phyloP scores from a whole-genome alignment of 2,888 invertebrate genomes.

The Caenorhabditis drosophilae region DNA sequence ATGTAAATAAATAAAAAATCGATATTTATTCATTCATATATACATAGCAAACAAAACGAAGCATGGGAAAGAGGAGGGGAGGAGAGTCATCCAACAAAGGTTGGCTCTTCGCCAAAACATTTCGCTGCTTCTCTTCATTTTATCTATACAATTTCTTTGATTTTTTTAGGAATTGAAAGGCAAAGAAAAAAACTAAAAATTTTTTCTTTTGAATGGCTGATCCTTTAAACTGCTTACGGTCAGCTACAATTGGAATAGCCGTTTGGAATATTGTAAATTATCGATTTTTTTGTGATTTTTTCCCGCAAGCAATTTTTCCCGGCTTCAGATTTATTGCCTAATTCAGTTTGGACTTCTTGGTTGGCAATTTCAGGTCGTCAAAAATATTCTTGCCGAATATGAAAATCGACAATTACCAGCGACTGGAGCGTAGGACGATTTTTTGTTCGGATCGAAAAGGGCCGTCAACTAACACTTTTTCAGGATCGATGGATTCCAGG shows the following conservation, averaged over 20 bases:
- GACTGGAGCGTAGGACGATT: slow-evolving; percentile 59
- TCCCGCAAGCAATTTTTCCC: neutral
- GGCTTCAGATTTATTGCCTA: slow-evolving; percentile 59
- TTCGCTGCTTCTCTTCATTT: neutral
- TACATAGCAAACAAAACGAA: neutral
- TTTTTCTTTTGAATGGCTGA: slow-evolving; percentile 55
- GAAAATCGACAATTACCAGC: slow-evolving; percentile 64
- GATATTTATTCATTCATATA: neutral
- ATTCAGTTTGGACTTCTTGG: slow-evolving; percentile 65
- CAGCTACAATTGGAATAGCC: slow-evolving; percentile 55
- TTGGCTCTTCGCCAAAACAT: neutral
- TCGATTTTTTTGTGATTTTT: neutral
- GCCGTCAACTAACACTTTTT: too few species aligned
- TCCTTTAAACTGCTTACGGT: slow-evolving; percentile 59
- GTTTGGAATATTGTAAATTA: slow-evolving; percentile 63
- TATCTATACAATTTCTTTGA: neutral
- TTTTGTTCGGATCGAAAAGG: too few species aligned
- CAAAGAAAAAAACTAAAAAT: neutral
- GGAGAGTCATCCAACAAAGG: neutral
- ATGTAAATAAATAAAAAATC: slow-evolving; percentile 1
- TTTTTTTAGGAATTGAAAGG: neutral
- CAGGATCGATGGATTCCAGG: slow-evolving; percentile 64
- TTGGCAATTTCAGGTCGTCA: slow-evolving; percentile 64
- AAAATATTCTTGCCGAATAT: slow-evolving; percentile 55
- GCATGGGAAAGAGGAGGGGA: neutral